phyloP scores from a whole-genome alignment of 2,888 invertebrate genomes.

The Bellardia pandia region DNA sequence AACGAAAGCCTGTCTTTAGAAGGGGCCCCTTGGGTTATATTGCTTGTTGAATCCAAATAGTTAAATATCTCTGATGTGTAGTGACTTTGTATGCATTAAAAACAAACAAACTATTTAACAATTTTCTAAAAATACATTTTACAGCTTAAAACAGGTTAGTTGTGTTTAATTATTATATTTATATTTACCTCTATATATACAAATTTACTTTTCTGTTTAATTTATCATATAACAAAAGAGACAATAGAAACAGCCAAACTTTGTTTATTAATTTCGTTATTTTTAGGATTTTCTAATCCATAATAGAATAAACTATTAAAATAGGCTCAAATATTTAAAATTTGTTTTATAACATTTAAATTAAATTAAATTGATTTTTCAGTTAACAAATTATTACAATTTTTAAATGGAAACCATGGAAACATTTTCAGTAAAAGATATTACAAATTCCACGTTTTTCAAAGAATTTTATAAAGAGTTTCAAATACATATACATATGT shows the following conservation, averaged over 20 bases:
- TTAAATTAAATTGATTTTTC: too few relatives aligned
- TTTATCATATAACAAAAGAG: constrained; percentile 27
- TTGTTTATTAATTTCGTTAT: constrained; percentile 2
- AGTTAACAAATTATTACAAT: too few relatives aligned
- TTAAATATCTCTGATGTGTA: constrained; percentile 63
- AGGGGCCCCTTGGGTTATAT: constrained; percentile 56
- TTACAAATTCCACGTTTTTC: too few relatives aligned
- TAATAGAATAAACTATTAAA: too few relatives aligned
- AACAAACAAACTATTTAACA: constrained; percentile 30
- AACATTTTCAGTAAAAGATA: constrained; percentile 35
- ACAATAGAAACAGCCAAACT: not conserved
- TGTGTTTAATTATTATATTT: constrained; percentile 64
- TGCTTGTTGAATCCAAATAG: constrained; percentile 46
- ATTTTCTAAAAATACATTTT: constrained; percentile 60
- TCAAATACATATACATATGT: too few relatives aligned
- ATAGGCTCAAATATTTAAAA: too few relatives aligned
- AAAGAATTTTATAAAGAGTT: too few relatives aligned
- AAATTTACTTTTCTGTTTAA: constrained; percentile 31
- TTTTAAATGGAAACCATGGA: not conserved
- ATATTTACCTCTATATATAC: constrained; percentile 27
- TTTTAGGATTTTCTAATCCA: not conserved
- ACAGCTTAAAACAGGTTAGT: constrained; percentile 75
- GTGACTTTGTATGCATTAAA: constrained; percentile 64
- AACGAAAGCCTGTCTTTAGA: constrained; percentile 48
- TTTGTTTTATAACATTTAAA: too few relatives aligned